Conservation (phyloP, 2,888 invertebrate genomes). For the Eueremaeus valkanovi region DNA sequence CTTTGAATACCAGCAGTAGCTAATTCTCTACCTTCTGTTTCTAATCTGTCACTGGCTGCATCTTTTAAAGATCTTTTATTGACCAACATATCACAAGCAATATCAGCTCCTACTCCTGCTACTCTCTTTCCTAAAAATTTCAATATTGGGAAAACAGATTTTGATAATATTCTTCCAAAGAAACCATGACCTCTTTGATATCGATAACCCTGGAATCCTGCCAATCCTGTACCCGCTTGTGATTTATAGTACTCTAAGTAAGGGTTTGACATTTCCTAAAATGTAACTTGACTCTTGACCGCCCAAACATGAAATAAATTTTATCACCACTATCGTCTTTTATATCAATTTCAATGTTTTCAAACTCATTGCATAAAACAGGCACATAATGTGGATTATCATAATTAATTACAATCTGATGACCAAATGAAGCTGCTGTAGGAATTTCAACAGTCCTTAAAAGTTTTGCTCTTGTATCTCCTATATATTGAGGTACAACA, state of each 20-base stretch:
- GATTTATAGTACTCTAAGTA: neutral
- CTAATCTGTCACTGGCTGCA: neutral
- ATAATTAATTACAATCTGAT: constrained; percentile 2
- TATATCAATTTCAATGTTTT: constrained; percentile 22
- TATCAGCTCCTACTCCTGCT: neutral
- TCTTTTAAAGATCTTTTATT: neutral
- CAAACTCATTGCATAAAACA: neutral
- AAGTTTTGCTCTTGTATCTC: neutral
- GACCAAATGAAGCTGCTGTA: neutral
- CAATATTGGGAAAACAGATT: neutral
- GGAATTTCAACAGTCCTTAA: constrained; percentile 6
- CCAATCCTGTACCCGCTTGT: neutral
- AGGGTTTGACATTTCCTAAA: neutral
- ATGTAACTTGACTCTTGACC: constrained; percentile 1
- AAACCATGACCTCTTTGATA: constrained; percentile 22
- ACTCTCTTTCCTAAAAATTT: neutral
- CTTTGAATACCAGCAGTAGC: neutral
- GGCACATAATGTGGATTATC: constrained; percentile 26
- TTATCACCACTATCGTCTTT: constrained; percentile 5
- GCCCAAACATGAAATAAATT: constrained; percentile 10
- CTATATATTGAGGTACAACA: constrained; percentile 22
- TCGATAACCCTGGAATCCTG: neutral
- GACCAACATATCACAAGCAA: neutral
- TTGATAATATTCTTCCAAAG: neutral
- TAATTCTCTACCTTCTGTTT: neutral